A percentile compares a stretch with the other conserved stretches of the same genome.
Conservation (phyloP, 2,797 vertebrate genomes). For the Geotrypetes seraphini region DNA sequence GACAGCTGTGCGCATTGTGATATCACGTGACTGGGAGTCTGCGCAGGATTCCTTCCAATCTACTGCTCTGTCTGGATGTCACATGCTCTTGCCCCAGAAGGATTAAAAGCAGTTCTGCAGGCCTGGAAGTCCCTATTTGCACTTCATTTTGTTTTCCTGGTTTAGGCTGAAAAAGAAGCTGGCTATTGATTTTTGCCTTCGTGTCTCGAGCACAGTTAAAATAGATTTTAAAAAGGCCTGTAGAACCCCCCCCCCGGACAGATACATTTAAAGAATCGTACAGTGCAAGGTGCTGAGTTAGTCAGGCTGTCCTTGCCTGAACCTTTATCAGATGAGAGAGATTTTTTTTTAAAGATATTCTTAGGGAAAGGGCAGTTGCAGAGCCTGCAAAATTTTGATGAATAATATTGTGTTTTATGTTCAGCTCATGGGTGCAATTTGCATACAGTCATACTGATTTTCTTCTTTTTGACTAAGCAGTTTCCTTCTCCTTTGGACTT, state of each 20-base stretch:
- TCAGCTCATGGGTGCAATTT: too few species aligned
- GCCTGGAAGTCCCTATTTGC: background rate
- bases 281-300: slow-evolving; percentile 2
- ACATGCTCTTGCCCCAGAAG: too few species aligned
- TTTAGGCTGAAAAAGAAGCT: background rate
- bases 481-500: too few species aligned
- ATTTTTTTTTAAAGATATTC: background rate
- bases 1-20: too few species aligned
- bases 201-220: background rate
- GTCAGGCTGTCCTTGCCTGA: slow-evolving; percentile 2
- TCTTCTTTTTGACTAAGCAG: too few species aligned
- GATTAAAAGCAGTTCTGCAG: too few species aligned
- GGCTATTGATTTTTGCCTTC: background rate
- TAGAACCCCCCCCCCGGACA: background rate
- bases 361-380: too few species aligned
- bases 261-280: background rate
- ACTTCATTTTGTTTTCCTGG: background rate
- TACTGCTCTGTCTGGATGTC: too few species aligned
- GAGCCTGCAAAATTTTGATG: background rate
- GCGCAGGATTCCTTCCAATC: too few species aligned
- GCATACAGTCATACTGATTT: too few species aligned
- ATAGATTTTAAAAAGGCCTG: background rate
- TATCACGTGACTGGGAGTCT: too few species aligned
- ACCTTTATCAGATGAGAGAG: background rate
- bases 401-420: too few species aligned